phyloP scores from a whole-genome alignment of 2,113 vertebrate genomes.

The Machaerirhynchus nigripectus region DNA sequence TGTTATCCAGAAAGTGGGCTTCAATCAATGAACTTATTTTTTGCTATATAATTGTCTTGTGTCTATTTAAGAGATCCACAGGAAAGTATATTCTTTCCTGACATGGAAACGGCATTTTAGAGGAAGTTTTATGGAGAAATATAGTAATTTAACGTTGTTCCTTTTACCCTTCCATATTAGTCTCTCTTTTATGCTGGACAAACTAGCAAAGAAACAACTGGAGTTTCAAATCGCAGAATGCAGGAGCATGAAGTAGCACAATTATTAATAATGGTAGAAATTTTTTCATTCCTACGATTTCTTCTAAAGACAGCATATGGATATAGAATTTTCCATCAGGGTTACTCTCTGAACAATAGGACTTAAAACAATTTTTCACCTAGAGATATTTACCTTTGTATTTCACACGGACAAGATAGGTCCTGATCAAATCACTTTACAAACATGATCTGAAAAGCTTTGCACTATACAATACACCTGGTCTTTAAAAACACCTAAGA shows the following conservation, averaged over 20 bases:
- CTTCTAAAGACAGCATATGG: not conserved
- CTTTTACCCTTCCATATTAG: not conserved
- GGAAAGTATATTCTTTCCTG: conserved; percentile 1
- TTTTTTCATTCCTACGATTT: not conserved
- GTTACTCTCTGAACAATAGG: not conserved
- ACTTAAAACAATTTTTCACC: not conserved
- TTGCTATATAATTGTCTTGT: not conserved
- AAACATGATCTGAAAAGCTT: not conserved
- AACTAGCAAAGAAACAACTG: conserved; percentile 6
- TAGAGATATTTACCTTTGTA: not conserved
- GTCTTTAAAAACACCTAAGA: not conserved
- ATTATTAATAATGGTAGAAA: not conserved
- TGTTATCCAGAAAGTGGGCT: not conserved
- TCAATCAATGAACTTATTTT: not conserved
- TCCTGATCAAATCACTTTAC: not conserved
- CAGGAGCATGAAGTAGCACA: not conserved
- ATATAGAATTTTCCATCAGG: not conserved
- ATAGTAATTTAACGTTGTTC: not conserved
- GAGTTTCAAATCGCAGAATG: conserved; percentile 16
- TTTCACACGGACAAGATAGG: not conserved
- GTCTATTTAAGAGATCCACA: not conserved
- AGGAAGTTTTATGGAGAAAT: not conserved
- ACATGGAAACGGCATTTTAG: not conserved
- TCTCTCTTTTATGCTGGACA: not conserved
- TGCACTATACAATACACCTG: not conserved